Conservation (phyloP, 2,888 invertebrate genomes). For the Sinohyriopsis cumingii region DNA sequence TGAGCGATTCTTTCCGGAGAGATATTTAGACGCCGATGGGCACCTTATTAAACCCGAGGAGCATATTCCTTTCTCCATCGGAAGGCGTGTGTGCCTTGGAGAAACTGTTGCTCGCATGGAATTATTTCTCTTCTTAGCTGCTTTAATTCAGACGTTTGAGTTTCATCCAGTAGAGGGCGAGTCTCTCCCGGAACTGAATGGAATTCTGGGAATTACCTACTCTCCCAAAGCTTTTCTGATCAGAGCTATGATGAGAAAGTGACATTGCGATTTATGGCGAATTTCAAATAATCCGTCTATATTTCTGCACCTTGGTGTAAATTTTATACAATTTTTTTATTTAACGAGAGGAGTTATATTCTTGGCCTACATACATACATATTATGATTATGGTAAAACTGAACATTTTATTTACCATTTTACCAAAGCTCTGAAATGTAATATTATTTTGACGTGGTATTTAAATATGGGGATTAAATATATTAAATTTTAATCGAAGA, state of each 20-base stretch:
- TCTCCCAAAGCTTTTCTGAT: slow-evolving; percentile 20
- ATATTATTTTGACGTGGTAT: too few relatives aligned
- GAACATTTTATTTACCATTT: too few relatives aligned
- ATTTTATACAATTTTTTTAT: too few relatives aligned
- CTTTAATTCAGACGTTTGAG: slow-evolving; percentile 34
- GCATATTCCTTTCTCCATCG: slow-evolving; percentile 40
- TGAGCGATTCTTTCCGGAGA: slow-evolving; percentile 45
- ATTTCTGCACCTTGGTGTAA: too few relatives aligned
- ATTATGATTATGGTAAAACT: too few relatives aligned
- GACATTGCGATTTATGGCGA: too few relatives aligned
- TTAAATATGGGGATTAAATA: too few relatives aligned
- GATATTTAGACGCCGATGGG: slow-evolving; percentile 38
- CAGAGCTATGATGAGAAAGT: background rate
- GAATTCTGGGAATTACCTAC: slow-evolving; percentile 33
- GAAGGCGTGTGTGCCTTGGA: slow-evolving; percentile 17
- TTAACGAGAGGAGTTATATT: too few relatives aligned
- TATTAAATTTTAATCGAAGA: too few relatives aligned
- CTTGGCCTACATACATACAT: too few relatives aligned
- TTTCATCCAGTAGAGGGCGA: slow-evolving; percentile 18
- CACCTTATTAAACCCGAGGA: slow-evolving; percentile 19
- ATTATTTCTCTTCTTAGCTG: slow-evolving; percentile 34
- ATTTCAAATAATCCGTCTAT: too few relatives aligned
- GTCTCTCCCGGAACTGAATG: slow-evolving; percentile 24
- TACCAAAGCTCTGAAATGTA: too few relatives aligned
- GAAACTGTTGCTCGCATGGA: slow-evolving; percentile 41